These are phyloP conservation scores for Hoplodrina blanda DNA, from an alignment of 2,888 invertebrate species.

Conservation along the genomic window DNA sequence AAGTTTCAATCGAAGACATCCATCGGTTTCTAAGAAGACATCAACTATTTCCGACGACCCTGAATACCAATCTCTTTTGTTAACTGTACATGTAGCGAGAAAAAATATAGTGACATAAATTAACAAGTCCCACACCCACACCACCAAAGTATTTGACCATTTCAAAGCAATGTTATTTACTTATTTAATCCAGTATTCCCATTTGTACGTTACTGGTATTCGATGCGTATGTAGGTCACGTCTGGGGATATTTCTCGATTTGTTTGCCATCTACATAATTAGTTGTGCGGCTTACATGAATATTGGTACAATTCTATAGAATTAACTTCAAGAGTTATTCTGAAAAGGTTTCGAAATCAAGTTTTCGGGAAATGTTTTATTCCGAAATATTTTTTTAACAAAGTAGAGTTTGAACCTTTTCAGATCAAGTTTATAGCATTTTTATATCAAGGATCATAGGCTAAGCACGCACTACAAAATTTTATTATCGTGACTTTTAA, in stretches of 20 bases:
- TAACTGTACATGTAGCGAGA: slow-evolving; percentile 19
- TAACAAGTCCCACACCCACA: slow-evolving; percentile 6
- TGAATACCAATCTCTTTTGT: too few species aligned
- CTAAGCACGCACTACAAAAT: too few species aligned
- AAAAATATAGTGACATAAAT: slow-evolving; percentile 45
- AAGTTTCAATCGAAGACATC: too few species aligned
- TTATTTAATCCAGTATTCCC: slow-evolving; percentile 30
- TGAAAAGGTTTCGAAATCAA: too few species aligned
- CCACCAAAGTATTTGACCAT: slow-evolving; percentile 28
- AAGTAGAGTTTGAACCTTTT: too few species aligned
- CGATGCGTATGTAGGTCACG: slow-evolving; percentile 51
- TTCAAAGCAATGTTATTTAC: slow-evolving; percentile 26
- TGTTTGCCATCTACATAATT: slow-evolving; percentile 53
- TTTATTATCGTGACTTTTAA: too few species aligned
- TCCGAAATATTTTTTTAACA: too few species aligned
- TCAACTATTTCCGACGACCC: too few species aligned
- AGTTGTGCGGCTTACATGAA: slow-evolving; percentile 28
- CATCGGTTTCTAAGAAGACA: too few species aligned
- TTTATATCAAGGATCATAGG: too few species aligned
- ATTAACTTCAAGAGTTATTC: background rate
- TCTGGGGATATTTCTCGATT: slow-evolving; percentile 47
- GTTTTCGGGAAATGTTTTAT: too few species aligned
- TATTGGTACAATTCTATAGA: slow-evolving; percentile 22
- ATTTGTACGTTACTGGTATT: slow-evolving; percentile 33
- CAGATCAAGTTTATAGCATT: too few species aligned